These are phyloP conservation scores for Lysandra bellargus DNA, from an alignment of 2,888 invertebrate genomes.

Conservation along the genomic window DNA sequence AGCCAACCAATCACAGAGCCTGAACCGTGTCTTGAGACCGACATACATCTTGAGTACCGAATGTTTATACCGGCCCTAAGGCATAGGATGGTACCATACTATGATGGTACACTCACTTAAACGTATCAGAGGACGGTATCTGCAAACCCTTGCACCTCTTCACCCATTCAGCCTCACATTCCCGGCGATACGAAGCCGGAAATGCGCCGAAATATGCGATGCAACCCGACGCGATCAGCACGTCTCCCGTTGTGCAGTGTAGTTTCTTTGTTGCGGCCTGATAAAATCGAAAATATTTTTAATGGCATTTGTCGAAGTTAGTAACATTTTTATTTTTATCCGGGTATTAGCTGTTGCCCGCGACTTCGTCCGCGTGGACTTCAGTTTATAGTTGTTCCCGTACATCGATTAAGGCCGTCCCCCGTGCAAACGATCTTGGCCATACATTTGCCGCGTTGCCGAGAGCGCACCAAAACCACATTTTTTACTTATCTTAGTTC, in stretches of 20 bases:
- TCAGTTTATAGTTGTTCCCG: too few relatives aligned
- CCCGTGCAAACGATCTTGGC: too few relatives aligned
- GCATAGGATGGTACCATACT: neutral
- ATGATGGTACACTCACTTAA: constrained; percentile 70
- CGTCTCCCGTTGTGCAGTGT: constrained; percentile 90
- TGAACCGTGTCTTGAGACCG: too few relatives aligned
- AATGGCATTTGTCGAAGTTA: neutral
- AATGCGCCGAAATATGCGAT: constrained; percentile 96
- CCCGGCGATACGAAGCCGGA: constrained; percentile 85
- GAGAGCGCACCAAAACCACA: too few relatives aligned
- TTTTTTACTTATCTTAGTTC: too few relatives aligned
- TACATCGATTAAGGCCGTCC: too few relatives aligned
- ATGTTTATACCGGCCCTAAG: too few relatives aligned
- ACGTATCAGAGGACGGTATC: constrained; percentile 86
- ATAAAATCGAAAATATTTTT: neutral
- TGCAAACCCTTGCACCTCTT: constrained; percentile 81
- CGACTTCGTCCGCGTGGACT: too few relatives aligned
- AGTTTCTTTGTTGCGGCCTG: constrained; percentile 84
- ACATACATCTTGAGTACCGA: too few relatives aligned
- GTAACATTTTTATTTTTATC: neutral
- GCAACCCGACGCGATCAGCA: constrained; percentile 91
- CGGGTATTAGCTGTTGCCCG: too few relatives aligned
- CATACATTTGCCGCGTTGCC: too few relatives aligned
- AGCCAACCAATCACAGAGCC: too few relatives aligned
- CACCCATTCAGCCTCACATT: constrained; percentile 86